phyloP scores from a whole-genome alignment of 1,140 invertebrate species.

The Antheraea mylitta region DNA sequence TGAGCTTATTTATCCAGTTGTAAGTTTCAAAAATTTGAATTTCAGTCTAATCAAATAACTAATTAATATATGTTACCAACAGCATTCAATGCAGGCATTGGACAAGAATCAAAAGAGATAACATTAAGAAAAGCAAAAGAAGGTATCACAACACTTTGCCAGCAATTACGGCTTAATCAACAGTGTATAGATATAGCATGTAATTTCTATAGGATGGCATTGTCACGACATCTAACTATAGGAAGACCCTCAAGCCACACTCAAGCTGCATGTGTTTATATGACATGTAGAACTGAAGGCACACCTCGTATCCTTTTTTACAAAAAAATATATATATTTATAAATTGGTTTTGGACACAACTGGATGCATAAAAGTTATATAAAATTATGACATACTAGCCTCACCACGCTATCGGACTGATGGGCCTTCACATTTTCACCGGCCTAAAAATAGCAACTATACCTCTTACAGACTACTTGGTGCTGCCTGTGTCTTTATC shows the following conservation, averaged over 20 bases:
- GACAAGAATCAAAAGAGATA: constrained; percentile 93
- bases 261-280: constrained; percentile 98
- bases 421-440: too few species aligned
- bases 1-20: too few species aligned
- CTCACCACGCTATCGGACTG: too few species aligned
- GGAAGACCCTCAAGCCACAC: constrained; percentile 95
- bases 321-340: not conserved
- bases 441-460: too few species aligned
- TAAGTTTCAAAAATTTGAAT: too few species aligned
- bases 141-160: constrained; percentile 88
- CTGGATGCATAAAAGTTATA: too few species aligned
- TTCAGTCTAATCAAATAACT: too few species aligned
- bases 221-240: constrained; percentile 92
- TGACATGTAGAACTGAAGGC: constrained; percentile 96
- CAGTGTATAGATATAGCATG: constrained; percentile 96
- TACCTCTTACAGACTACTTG: too few species aligned
- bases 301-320: constrained; percentile 93
- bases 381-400: too few species aligned
- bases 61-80: constrained; percentile 28
- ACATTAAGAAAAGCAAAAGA: constrained; percentile 93
- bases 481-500: too few species aligned
- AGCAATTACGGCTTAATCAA: constrained; percentile 91
- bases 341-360: too few species aligned
- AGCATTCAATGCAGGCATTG: constrained; percentile 90
- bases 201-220: constrained; percentile 98